phyloP scores from a whole-genome alignment of 2,888 invertebrate genomes.

The Junonia oenone region DNA sequence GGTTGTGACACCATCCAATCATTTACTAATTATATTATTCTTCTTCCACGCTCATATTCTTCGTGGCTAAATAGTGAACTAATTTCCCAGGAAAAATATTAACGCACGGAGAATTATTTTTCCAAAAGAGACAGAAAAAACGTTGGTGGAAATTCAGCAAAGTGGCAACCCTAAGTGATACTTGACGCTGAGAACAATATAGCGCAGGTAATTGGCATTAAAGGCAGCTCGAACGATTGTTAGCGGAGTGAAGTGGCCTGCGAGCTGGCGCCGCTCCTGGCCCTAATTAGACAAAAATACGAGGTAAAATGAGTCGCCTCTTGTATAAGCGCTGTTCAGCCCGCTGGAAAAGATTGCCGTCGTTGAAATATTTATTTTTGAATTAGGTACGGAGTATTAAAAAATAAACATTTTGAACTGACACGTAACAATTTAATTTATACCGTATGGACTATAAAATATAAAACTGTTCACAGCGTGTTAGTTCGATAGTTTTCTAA shows the following conservation, averaged over 20 bases:
- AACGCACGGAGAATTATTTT: background rate
- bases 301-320: slow-evolving; percentile 31
- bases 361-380: background rate
- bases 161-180: slow-evolving; percentile 38
- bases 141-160: background rate
- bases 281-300: slow-evolving; percentile 60
- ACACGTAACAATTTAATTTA: too few species aligned
- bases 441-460: too few species aligned
- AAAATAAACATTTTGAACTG: background rate
- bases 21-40: background rate
- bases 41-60: background rate
- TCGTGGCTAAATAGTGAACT: background rate
- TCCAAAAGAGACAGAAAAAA: background rate
- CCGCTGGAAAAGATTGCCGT: background rate
- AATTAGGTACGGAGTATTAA: background rate
- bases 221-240: slow-evolving; percentile 53
- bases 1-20: background rate
- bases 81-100: background rate
- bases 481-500: too few species aligned
- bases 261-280: slow-evolving; percentile 36
- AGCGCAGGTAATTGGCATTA: slow-evolving; percentile 65
- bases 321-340: slow-evolving; percentile 21
- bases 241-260: slow-evolving; percentile 44
- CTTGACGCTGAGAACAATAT: slow-evolving; percentile 56
- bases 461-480: too few species aligned